Base-by-base conservation (phyloP, 1,140 invertebrate species). In the Aphis gossypii region DNA sequence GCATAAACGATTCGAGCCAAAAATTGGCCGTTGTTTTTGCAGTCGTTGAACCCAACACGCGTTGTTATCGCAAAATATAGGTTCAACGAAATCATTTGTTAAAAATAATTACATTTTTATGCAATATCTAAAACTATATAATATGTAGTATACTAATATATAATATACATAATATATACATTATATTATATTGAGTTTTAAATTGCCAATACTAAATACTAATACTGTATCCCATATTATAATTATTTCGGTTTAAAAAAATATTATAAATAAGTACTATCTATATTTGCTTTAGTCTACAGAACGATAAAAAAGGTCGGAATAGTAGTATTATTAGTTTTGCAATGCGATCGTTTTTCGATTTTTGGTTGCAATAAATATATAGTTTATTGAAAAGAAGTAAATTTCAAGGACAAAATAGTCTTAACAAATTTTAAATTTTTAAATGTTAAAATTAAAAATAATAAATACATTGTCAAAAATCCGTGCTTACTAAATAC, bases 61-160 rank as follows among this genome's bases (percentile, higher is more conserved):
- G 90, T 41, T 54, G 91, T 92, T 92, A 92, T 92, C 91, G 91
- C 91, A 41, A 82, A n/a, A 92, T 92, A 84, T 92, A 92, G 91
- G 91, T 92, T 92, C 91, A 92, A 92, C 76, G 91, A 41, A 92
- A 84, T 92, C 91, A 25, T 56, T 89, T 89, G 88, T 89, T 56
- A 56, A 56, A 56, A 89, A 41, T 89, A 41, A 89, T 41, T 89
- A 89, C 51, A 25, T 30, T 25, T 56, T 89, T 56, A 89, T 35
- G 56, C 56, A 41, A 56, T 38, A 51, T 56, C n/a, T 56, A 54
- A 54, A 54, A 87, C 84, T 84, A 46, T 51, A 87, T 18, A n/a
- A 56, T 14, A 68, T 1, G 48, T 51, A 51, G 11, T 38, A 82
- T 20, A 82, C 20, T 18, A 35, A 35, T 35, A 35, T 35, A 35